Evolutionary conservation across 2,113 vertebrate genomes (phyloP).

Genomic region (Petroica traversi): DNA sequence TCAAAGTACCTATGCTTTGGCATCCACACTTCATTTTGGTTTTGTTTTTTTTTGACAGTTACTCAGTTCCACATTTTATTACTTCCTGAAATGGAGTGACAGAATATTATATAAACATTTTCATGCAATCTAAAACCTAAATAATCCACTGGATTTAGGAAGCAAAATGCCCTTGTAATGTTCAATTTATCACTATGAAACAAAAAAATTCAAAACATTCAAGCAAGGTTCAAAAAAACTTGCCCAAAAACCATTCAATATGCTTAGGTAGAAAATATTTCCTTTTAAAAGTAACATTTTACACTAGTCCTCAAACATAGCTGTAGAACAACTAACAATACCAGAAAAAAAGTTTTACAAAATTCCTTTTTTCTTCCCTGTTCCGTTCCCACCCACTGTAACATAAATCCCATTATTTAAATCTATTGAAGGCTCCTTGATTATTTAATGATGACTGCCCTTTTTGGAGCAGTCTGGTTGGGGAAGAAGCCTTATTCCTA

Average conservation of each 20-base stretch:
- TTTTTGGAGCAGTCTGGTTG: neutral
- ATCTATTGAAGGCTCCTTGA: neutral
- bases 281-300: neutral
- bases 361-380: neutral
- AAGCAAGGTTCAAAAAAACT: neutral
- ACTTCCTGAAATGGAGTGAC: neutral
- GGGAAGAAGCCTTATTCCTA: neutral
- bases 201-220: neutral
- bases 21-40: neutral
- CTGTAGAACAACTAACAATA: neutral
- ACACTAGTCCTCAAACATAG: neutral
- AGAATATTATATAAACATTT: neutral
- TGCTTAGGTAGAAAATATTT: neutral
- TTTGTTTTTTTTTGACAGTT: neutral
- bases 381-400: neutral
- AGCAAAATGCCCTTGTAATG: neutral
- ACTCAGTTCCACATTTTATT: neutral
- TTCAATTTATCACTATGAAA: neutral
- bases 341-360: neutral
- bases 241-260: neutral
- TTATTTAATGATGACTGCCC: neutral
- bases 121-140: neutral
- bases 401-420: neutral
- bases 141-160: neutral
- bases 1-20: neutral